These are phyloP conservation scores for Uloborus plumipes DNA, from an alignment of 2,888 invertebrate species.

Conservation along the genomic window DNA sequence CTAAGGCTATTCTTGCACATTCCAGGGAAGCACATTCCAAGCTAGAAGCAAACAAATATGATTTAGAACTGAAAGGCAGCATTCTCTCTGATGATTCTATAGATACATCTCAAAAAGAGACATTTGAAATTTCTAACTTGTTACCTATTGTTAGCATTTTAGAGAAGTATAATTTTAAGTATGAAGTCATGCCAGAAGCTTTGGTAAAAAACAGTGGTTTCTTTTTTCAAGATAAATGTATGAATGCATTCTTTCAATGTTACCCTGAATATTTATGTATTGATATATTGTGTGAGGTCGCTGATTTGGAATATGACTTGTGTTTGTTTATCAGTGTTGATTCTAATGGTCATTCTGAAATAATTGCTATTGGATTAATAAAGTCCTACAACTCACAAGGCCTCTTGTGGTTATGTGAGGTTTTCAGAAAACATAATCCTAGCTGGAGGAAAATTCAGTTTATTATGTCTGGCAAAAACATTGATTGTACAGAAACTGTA, in stretches of 20 bases:
- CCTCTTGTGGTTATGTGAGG: slow-evolving; percentile 33
- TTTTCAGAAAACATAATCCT: slow-evolving; percentile 43
- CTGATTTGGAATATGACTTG: slow-evolving; percentile 34
- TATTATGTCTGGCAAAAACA: slow-evolving; percentile 23
- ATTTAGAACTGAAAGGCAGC: background rate
- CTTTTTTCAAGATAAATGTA: slow-evolving; percentile 43
- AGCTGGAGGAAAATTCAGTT: slow-evolving; percentile 33
- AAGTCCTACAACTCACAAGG: slow-evolving; percentile 12
- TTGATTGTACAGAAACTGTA: slow-evolving; percentile 6
- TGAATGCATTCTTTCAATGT: slow-evolving; percentile 42
- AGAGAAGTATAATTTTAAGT: slow-evolving; percentile 29
- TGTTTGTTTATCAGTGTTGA: slow-evolving; percentile 34
- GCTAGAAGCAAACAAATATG: too few species aligned
- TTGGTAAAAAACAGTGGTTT: slow-evolving; percentile 2
- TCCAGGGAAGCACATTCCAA: too few species aligned
- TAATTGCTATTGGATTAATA: slow-evolving; percentile 26
- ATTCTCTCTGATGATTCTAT: slow-evolving; percentile 4
- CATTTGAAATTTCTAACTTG: background rate
- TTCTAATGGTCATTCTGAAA: slow-evolving; percentile 42
- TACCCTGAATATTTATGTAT: slow-evolving; percentile 49
- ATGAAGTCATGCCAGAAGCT: slow-evolving; percentile 30
- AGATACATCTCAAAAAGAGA: background rate
- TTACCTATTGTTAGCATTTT: slow-evolving; percentile 25
- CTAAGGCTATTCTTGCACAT: too few species aligned
- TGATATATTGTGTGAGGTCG: slow-evolving; percentile 42